Evolutionary conservation across 1,140 invertebrate species (phyloP), one percentile per base, ranked within the genome.

Genomic region (Lepidurus arcticus): DNA sequence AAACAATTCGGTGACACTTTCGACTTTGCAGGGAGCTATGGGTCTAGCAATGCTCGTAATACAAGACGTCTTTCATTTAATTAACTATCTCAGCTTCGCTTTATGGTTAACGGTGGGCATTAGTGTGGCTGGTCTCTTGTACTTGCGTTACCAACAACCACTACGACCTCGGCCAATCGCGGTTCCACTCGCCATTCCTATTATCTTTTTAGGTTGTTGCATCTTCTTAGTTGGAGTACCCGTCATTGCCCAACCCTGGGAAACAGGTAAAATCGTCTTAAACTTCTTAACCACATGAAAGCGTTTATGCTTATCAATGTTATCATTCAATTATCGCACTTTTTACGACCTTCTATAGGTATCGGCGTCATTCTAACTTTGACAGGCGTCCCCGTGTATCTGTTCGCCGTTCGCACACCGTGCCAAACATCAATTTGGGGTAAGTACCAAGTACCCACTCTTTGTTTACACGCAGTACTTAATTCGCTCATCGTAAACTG

Each of bases 51-150:
- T 93, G 91, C 84, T 94, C 80, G 87, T 89, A 13, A 89, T 89
- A 4, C 90, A 89, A 81, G 88, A 93, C 85, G 89, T 93, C 2
- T 90, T 90, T 81, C 85, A 86, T 21, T 86, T 94, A 34, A 93
- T 93, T 80, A 92, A 92, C 83, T 93, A 93, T 84, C 91, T 92
- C 83, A 92, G 92, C 45, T 92, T 93, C 83, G 90, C 90, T 77
- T 84, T 95, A 81, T 91, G 95, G 90, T 88, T 95, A 4, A 93
- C 91, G 7, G 89, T 92, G 1, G 92, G 90, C 1, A 89, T 89
- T 0, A 91, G 91, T 77, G 89, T 97, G 34, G 89, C 89, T 0
- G 92, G 92, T 10, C 90, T 97, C 83, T 85, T 97, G 73, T 92
- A 91, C 85, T 86, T 97, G 74, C 86, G 95, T 53, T 86, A 89